Conservation (phyloP, 1,140 invertebrate species). For the Drosophila simulans region DNA sequence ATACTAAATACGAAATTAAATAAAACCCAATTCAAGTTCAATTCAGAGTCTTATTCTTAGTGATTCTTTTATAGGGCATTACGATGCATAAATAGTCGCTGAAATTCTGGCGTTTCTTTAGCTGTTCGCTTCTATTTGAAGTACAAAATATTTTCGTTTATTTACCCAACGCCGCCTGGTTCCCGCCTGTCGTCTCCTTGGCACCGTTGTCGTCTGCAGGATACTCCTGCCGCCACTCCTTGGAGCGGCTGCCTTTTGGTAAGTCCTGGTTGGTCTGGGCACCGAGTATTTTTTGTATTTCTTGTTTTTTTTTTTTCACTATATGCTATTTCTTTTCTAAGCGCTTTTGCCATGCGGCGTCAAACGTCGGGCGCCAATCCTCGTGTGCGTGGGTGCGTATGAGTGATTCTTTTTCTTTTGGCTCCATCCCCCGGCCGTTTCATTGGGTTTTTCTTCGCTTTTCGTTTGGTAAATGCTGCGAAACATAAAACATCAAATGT, state of each 20-base stretch:
- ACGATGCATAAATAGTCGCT: neutral
- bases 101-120: neutral
- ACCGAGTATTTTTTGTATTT: slow-evolving; percentile 28
- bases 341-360: slow-evolving; percentile 58
- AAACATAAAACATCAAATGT: slow-evolving; percentile 84
- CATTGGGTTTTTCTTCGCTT: slow-evolving; percentile 23
- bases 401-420: slow-evolving; percentile 70
- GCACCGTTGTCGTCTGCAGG: slow-evolving; percentile 57
- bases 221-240: slow-evolving; percentile 13
- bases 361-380: slow-evolving; percentile 54
- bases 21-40: too few relatives aligned
- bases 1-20: too few relatives aligned
- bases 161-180: slow-evolving; percentile 52
- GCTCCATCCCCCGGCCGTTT: neutral
- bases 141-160: slow-evolving; percentile 78
- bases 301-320: neutral
- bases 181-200: slow-evolving; percentile 53
- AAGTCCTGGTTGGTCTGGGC: slow-evolving; percentile 41
- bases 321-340: slow-evolving; percentile 42
- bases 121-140: slow-evolving; percentile 58
- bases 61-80: neutral
- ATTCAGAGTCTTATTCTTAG: too few relatives aligned
- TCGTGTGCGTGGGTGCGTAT: slow-evolving; percentile 79
- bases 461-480: slow-evolving; percentile 76
- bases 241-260: slow-evolving; percentile 34